Percentiles rank a stretch among this genome's conserved stretches.
These are phyloP conservation scores for Chondrilla cf. caribensis DNA, from an alignment of 37 sponge, comb jelly and placozoan species.

Conservation along the genomic window DNA sequence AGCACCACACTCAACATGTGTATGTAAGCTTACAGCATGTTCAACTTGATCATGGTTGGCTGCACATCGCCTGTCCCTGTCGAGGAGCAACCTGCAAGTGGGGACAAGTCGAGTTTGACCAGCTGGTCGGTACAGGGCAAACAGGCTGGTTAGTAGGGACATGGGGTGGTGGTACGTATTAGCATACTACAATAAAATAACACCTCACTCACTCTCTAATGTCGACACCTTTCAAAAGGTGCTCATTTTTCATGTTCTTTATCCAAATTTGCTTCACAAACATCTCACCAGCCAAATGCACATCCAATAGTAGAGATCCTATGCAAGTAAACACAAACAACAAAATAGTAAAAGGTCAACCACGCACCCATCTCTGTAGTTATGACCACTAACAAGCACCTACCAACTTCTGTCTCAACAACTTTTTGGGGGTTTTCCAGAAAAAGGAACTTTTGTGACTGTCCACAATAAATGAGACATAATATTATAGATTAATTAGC, in stretches of 20 bases:
- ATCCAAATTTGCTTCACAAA: conserved; percentile 57
- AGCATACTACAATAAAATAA: not conserved
- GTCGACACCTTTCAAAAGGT: conserved; percentile 40
- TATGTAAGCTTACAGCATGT: conserved; percentile 31
- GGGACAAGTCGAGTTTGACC: not conserved
- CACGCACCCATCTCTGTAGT: not conserved
- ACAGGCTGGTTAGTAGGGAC: not conserved
- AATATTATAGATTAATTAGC: too few species aligned
- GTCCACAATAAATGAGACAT: not conserved
- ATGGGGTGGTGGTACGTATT: not conserved
- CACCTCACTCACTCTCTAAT: conserved; percentile 18
- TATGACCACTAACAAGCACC: too few species aligned
- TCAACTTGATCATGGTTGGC: conserved; percentile 42
- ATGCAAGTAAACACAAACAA: not conserved
- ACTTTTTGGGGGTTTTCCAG: not conserved
- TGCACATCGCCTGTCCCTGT: conserved; percentile 50
- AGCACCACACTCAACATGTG: too few species aligned
- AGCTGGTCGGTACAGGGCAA: not conserved
- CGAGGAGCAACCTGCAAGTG: conserved; percentile 27
- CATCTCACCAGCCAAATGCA: conserved; percentile 33
- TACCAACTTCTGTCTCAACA: not conserved
- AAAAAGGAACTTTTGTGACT: conserved; percentile 16
- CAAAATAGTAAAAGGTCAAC: not conserved
- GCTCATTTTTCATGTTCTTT: conserved; percentile 23
- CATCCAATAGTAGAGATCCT: conserved; percentile 45